Percentiles rank a stretch among this genome's conserved stretches.
These are phyloP conservation scores for Pantherophis vulpinus DNA, from an alignment of 2,797 vertebrate genomes.

Conservation along the genomic window DNA sequence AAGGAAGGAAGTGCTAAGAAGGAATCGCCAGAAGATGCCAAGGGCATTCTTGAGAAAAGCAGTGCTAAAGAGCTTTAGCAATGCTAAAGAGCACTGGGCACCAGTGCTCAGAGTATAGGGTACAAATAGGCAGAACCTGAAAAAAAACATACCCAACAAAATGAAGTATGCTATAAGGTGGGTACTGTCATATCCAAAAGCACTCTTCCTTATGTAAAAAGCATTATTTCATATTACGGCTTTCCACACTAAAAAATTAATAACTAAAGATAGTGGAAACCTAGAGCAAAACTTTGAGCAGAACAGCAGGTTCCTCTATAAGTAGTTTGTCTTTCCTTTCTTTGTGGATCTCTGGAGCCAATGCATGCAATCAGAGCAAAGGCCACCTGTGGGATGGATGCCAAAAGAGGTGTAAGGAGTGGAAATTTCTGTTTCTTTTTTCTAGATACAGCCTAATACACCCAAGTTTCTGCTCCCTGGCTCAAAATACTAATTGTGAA, in stretches of 20 bases:
- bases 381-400: neutral
- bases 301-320: neutral
- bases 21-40: neutral
- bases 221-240: neutral
- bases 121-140: neutral
- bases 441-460: neutral
- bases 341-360: neutral
- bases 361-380: neutral
- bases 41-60: neutral
- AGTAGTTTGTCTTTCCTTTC: neutral
- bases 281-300: neutral
- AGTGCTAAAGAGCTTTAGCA: neutral
- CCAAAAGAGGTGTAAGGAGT: neutral
- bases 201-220: neutral
- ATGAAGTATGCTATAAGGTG: neutral
- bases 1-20: neutral
- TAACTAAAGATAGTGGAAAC: neutral
- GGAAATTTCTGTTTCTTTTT: neutral
- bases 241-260: neutral
- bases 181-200: neutral
- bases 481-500: neutral
- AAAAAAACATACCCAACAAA: neutral
- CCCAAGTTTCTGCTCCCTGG: neutral
- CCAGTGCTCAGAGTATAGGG: neutral
- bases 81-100: neutral